phyloP scores from a whole-genome alignment of 2,797 vertebrate genomes.

The Myoxocephalus aenaeus region DNA sequence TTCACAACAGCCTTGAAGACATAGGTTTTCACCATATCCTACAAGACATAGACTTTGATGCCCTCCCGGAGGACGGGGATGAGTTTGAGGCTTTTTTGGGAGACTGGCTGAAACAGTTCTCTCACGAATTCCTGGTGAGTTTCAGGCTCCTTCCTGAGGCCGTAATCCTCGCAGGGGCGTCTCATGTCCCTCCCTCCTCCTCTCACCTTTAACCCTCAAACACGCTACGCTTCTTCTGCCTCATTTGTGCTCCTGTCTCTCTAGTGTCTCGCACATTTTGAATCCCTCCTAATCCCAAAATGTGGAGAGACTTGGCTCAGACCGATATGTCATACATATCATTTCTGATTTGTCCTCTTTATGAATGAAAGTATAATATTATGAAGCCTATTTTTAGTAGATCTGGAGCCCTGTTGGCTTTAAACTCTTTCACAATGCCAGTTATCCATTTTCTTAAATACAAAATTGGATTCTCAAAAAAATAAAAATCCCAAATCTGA shows the following conservation, averaged over 20 bases:
- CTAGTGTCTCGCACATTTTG: conserved; percentile 51
- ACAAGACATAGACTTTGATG: conserved; percentile 93
- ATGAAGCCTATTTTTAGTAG: conserved; percentile 10
- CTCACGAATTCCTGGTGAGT: conserved; percentile 87
- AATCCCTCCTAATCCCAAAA: conserved; percentile 28
- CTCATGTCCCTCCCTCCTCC: conserved; percentile 69
- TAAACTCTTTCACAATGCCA: conserved; percentile 17
- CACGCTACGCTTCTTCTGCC: conserved; percentile 71
- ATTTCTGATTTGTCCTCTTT: conserved; percentile 38
- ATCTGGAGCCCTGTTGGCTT: conserved; percentile 46
- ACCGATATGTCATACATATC: conserved; percentile 53
- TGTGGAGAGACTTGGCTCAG: conserved; percentile 41
- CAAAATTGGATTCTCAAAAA: conserved; percentile 1
- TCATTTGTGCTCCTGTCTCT: conserved; percentile 78
- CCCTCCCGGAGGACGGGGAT: conserved; percentile 91
- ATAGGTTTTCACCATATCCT: conserved; percentile 93
- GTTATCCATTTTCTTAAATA: background rate
- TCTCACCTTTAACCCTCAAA: conserved; percentile 75
- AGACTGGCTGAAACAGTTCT: conserved; percentile 89
- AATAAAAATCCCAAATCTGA: conserved; percentile 46
- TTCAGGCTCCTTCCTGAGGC: conserved; percentile 82
- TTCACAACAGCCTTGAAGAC: conserved; percentile 94
- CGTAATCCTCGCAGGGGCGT: conserved; percentile 68
- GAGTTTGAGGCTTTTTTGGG: conserved; percentile 89
- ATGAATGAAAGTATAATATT: background rate